These are phyloP conservation scores for Tautogolabrus adspersus DNA, from an alignment of 2,113 vertebrate genomes.

Conservation along the genomic window DNA sequence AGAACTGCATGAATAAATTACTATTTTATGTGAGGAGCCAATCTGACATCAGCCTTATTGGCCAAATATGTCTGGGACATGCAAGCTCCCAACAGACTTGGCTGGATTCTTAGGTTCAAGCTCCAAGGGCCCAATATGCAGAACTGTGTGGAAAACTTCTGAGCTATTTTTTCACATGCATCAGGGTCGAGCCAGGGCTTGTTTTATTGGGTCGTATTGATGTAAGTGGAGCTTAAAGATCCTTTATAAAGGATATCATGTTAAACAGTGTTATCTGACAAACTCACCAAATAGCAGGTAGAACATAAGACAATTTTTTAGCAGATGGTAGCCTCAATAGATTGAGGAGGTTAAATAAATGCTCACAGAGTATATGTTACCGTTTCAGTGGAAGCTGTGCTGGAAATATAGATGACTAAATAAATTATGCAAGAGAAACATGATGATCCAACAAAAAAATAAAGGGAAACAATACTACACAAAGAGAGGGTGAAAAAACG, in stretches of 20 bases:
- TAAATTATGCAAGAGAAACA: not conserved
- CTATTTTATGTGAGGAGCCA: not conserved
- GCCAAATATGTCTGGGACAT: not conserved
- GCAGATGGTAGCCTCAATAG: not conserved
- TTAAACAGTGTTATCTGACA: too few species aligned
- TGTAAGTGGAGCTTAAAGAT: too few species aligned
- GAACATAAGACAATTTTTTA: not conserved
- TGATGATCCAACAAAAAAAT: too few species aligned
- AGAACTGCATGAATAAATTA: not conserved
- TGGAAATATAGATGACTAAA: constrained; percentile 8
- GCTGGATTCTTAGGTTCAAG: not conserved
- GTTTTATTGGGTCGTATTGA: too few species aligned
- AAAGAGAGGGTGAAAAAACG: constrained; percentile 2
- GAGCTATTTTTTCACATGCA: too few species aligned
- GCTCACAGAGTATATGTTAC: not conserved
- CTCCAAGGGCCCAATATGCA: too few species aligned
- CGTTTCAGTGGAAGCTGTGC: not conserved
- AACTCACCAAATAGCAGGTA: not conserved
- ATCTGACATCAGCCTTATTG: not conserved
- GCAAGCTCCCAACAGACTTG: not conserved
- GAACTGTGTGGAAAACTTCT: too few species aligned
- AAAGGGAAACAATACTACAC: not conserved
- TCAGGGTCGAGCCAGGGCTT: too few species aligned
- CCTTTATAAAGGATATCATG: not conserved
- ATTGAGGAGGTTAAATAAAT: not conserved